Conservation (phyloP, 2,888 invertebrate species). For the Ophonus ardosiacus region DNA sequence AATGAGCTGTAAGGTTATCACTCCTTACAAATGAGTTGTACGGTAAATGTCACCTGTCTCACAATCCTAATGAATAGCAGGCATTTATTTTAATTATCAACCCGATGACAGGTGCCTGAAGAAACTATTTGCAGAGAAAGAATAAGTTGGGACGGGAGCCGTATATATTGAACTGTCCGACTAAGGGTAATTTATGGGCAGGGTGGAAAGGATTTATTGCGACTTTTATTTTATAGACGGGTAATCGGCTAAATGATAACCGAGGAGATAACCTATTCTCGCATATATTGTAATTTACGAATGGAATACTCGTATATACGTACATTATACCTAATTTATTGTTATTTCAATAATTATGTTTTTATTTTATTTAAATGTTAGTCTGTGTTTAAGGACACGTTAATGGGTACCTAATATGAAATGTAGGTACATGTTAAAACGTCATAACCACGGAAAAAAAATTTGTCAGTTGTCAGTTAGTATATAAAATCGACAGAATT, state of each 20-base stretch:
- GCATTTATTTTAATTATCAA: not conserved
- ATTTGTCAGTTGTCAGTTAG: too few relatives aligned
- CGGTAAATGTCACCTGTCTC: not conserved
- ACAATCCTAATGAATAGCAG: not conserved
- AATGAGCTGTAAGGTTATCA: too few relatives aligned
- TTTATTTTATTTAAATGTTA: too few relatives aligned
- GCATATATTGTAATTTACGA: constrained; percentile 17
- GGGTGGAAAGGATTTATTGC: constrained; percentile 13
- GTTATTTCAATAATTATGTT: too few relatives aligned
- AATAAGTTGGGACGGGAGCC: not conserved
- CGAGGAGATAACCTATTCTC: not conserved
- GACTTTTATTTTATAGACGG: constrained; percentile 44
- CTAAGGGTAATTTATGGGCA: constrained; percentile 25
- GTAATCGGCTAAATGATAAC: constrained; percentile 48
- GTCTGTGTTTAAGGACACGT: too few relatives aligned
- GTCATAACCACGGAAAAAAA: too few relatives aligned
- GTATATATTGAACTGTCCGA: constrained; percentile 30
- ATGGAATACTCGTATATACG: not conserved
- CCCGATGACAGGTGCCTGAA: not conserved
- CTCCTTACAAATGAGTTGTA: too few relatives aligned
- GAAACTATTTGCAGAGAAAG: not conserved
- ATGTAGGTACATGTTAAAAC: too few relatives aligned
- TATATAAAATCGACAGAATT: too few relatives aligned
- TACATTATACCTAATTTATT: too few relatives aligned
- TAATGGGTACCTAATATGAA: too few relatives aligned